These are phyloP conservation scores for Drosophila meridionalis DNA, from an alignment of 2,888 invertebrate genomes.

Conservation along the genomic window DNA sequence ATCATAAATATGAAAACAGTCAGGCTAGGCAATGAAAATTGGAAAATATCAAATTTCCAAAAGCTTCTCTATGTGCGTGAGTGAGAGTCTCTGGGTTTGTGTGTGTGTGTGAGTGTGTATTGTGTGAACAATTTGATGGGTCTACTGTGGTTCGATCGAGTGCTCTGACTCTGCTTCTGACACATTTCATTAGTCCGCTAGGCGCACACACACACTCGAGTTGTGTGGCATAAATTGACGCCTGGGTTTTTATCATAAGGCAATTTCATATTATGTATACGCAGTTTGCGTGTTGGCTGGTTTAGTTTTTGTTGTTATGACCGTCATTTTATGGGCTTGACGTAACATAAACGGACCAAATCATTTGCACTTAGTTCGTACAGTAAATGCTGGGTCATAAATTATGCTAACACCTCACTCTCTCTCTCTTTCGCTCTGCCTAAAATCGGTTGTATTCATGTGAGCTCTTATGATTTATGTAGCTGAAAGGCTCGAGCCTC, in stretches of 20 bases:
- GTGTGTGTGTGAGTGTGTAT: conserved; percentile 17
- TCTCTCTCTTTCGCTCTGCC: background rate
- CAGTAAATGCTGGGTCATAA: conserved; percentile 52
- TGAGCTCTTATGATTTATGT: conserved; percentile 22
- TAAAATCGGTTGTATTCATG: conserved; percentile 46
- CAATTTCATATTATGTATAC: conserved; percentile 71
- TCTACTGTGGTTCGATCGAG: conserved; percentile 55
- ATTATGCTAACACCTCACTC: conserved; percentile 65
- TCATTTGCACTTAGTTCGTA: conserved; percentile 72
- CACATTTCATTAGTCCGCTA: conserved; percentile 73
- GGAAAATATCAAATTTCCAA: conserved; percentile 74
- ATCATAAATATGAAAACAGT: conserved; percentile 62
- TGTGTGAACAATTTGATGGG: conserved; percentile 38
- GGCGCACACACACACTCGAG: conserved; percentile 33
- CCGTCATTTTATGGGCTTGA: conserved; percentile 61
- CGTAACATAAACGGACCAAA: conserved; percentile 59
- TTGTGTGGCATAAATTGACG: conserved; percentile 69
- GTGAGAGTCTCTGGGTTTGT: conserved; percentile 1
- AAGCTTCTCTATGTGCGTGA: conserved; percentile 29
- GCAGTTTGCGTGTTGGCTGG: conserved; percentile 53
- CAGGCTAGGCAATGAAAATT: conserved; percentile 72
- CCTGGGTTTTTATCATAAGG: conserved; percentile 70
- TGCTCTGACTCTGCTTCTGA: conserved; percentile 63
- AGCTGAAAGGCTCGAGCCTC: conserved; percentile 8
- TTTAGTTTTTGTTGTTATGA: conserved; percentile 60